Conservation (phyloP, 2,113 vertebrate species). For the Brienomyrus longianalis region DNA sequence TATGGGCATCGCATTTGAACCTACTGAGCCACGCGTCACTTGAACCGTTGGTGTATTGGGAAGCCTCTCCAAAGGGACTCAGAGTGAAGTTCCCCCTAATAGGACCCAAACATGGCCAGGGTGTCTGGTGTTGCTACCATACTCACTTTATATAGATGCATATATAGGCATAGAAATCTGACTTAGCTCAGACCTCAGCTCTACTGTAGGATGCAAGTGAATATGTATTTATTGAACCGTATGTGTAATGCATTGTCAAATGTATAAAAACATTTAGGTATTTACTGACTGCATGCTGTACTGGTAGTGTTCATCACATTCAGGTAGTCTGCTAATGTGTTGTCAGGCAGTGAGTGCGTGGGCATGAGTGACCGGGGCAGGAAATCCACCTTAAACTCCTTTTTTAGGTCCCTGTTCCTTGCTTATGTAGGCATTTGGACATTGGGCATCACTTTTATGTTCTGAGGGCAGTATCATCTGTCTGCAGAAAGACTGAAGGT, state of each 20-base stretch:
- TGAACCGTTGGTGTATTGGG: not conserved
- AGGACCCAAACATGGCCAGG: not conserved
- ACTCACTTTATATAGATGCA: conserved; percentile 11
- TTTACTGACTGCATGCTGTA: conserved; percentile 36
- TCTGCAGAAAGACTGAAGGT: not conserved
- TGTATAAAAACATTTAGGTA: conserved; percentile 37
- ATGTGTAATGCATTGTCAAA: conserved; percentile 26
- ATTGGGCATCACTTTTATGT: not conserved
- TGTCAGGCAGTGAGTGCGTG: not conserved
- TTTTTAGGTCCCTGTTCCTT: not conserved
- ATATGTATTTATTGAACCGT: conserved; percentile 17
- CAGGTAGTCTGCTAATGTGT: conserved; percentile 27
- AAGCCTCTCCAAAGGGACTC: not conserved
- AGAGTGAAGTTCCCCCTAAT: not conserved
- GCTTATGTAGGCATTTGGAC: not conserved
- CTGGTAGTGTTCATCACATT: conserved; percentile 23
- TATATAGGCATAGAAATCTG: conserved; percentile 1
- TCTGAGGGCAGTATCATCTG: not conserved
- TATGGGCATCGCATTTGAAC: not conserved
- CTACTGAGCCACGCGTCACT: not conserved
- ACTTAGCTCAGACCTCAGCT: conserved; percentile 4
- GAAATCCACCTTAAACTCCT: not conserved
- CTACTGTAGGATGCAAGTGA: conserved; percentile 1
- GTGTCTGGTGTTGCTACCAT: not conserved
- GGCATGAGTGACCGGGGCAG: not conserved